Conservation (phyloP, 2,797 vertebrate genomes). For the Myotis vivesi region DNA sequence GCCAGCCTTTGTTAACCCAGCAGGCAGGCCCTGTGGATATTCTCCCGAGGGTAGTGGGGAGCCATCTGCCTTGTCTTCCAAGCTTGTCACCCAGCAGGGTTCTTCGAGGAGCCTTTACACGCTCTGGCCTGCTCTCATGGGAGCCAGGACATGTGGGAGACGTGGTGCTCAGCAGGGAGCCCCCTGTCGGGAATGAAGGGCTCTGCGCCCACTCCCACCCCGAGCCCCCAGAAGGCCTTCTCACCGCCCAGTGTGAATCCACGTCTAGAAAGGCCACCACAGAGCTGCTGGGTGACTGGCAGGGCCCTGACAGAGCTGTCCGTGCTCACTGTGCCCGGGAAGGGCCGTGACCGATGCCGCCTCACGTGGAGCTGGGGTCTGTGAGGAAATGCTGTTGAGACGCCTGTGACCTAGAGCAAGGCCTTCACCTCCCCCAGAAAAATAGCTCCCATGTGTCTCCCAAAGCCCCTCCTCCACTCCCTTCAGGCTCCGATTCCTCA, state of each 20-base stretch:
- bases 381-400: neutral
- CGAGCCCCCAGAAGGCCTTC: neutral
- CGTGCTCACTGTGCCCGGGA: neutral
- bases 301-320: neutral
- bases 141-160: slow-evolving; percentile 5
- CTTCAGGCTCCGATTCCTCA: neutral
- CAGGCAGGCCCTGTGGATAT: neutral
- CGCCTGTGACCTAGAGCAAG: neutral
- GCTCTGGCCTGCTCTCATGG: slow-evolving; percentile 2
- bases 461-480: neutral
- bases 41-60: slow-evolving; percentile 35
- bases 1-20: neutral
- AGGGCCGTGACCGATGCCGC: too few species aligned
- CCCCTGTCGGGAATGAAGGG: slow-evolving; percentile 2
- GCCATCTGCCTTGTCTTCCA: slow-evolving; percentile 42
- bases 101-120: slow-evolving; percentile 34
- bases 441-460: neutral
- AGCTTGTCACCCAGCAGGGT: slow-evolving; percentile 55
- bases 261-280: neutral
- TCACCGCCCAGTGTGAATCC: neutral
- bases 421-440: neutral
- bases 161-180: slow-evolving; percentile 50
- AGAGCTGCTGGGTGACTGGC: neutral
- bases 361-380: fast-evolving
- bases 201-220: neutral